Evolutionary conservation across 1,140 invertebrate species (phyloP).

Genomic region (Solenopsis invicta): DNA sequence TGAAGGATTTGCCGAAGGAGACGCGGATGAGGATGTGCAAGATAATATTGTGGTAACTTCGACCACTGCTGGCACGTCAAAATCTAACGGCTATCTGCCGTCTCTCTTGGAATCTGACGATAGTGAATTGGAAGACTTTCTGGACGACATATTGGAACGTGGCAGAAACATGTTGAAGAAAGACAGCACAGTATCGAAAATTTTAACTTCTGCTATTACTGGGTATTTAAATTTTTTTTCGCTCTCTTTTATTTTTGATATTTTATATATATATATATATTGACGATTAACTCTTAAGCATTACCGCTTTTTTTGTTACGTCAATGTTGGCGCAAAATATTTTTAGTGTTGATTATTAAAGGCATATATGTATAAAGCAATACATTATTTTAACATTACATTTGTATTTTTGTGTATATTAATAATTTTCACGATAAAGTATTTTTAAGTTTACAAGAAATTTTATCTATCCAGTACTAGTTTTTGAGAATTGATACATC

Average conservation of each 20-base stretch:
- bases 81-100: conserved; percentile 87
- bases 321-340: background rate
- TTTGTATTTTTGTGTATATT: background rate
- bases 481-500: background rate
- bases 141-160: conserved; percentile 90
- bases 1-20: conserved; percentile 79
- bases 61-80: conserved; percentile 80
- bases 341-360: background rate
- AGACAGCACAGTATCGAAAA: conserved; percentile 81
- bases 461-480: background rate
- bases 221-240: conserved; percentile 75
- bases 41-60: conserved; percentile 80
- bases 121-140: conserved; percentile 91
- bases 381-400: conserved; percentile 1
- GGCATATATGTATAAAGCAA: background rate
- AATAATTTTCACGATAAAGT: background rate
- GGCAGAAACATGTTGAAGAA: conserved; percentile 86
- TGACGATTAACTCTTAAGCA: background rate
- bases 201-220: conserved; percentile 80
- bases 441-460: background rate
- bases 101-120: conserved; percentile 91
- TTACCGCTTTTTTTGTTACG: background rate
- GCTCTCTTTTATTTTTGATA: background rate
- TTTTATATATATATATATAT: background rate
- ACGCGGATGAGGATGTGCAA: conserved; percentile 84